These are phyloP conservation scores for Eurystomus gularis DNA, from an alignment of 2,113 vertebrate genomes.

Conservation along the genomic window DNA sequence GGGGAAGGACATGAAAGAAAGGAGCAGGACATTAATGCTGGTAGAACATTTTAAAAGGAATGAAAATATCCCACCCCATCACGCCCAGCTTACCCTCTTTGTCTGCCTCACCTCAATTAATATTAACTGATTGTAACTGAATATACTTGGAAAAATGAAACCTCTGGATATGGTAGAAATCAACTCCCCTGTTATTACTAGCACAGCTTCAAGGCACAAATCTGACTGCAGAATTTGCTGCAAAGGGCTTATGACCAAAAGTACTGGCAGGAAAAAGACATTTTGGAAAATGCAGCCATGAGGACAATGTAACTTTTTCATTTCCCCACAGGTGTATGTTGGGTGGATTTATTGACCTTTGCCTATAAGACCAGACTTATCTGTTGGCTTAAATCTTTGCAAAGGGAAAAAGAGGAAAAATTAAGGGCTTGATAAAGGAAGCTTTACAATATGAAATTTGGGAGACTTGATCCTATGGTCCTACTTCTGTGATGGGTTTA, in stretches of 20 bases:
- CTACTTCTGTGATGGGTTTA: not conserved
- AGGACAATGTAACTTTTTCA: not conserved
- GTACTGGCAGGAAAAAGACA: not conserved
- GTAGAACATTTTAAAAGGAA: not conserved
- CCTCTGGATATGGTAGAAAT: not conserved
- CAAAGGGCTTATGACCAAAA: not conserved
- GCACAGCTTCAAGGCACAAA: not conserved
- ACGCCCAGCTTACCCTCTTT: not conserved
- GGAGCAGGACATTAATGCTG: not conserved
- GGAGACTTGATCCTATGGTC: not conserved
- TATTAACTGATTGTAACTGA: not conserved
- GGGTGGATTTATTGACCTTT: conserved; percentile 5
- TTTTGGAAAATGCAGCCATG: not conserved
- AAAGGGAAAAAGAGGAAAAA: not conserved
- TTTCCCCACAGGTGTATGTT: not conserved
- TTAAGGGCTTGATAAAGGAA: not conserved
- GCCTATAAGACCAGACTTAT: not conserved
- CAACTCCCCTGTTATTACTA: not conserved
- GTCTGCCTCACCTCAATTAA: not conserved
- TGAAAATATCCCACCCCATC: not conserved
- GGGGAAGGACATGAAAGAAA: not conserved
- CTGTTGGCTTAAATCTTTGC: not conserved
- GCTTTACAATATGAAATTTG: not conserved
- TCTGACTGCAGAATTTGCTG: not conserved
- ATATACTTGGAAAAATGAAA: not conserved